Conservation (phyloP, 2,113 vertebrate genomes). For the Lepidothrix coronata region DNA sequence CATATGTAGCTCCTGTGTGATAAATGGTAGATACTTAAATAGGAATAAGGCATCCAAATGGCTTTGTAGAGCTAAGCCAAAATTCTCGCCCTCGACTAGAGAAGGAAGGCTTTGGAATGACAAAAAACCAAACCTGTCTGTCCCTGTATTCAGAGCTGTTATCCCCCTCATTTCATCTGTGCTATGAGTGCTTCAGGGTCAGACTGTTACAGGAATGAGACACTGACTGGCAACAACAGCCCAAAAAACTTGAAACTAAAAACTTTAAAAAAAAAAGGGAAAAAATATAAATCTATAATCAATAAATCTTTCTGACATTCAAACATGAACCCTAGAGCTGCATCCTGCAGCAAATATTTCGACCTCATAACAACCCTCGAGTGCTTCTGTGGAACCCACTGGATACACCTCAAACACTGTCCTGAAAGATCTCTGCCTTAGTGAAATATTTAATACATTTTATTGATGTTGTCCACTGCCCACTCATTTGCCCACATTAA, state of each 20-base stretch:
- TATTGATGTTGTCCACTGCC: not conserved
- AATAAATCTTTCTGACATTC: not conserved
- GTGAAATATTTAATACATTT: not conserved
- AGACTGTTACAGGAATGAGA: not conserved
- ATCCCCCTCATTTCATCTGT: rapidly evolving
- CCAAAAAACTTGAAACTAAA: not conserved
- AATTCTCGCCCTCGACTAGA: not conserved
- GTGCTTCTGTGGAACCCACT: not conserved
- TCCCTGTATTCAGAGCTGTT: not conserved
- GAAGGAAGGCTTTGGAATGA: not conserved
- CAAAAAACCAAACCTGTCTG: not conserved
- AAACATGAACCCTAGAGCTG: not conserved
- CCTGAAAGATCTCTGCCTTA: not conserved
- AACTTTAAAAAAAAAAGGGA: no score
- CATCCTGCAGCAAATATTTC: not conserved
- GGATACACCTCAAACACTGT: not conserved
- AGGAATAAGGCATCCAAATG: not conserved
- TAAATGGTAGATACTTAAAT: not conserved
- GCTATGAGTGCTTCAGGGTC: not conserved
- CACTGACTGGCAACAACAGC: not conserved
- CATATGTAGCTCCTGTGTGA: not conserved
- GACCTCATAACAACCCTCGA: not conserved
- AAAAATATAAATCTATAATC: not conserved
- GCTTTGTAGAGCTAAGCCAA: not conserved
- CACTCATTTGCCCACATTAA: not conserved